phyloP scores from a whole-genome alignment of 2,888 invertebrate genomes.

The Dexiosoma caninum region DNA sequence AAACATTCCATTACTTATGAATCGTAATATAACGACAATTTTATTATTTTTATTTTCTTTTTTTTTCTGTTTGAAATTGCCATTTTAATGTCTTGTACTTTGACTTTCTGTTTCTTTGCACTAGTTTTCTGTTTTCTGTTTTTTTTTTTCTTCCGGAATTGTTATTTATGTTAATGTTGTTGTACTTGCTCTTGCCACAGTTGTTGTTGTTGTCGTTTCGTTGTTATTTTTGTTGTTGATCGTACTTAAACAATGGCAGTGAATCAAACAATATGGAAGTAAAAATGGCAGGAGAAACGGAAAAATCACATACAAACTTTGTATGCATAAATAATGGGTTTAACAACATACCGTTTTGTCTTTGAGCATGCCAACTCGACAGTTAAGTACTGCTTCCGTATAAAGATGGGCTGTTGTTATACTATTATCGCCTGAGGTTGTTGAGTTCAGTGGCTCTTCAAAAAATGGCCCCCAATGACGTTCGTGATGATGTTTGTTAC shows the following conservation, averaged over 20 bases:
- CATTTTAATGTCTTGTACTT: not conserved
- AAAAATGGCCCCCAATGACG: conserved; percentile 87
- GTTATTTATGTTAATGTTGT: not conserved
- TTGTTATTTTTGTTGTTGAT: not conserved
- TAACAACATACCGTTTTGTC: conserved; percentile 81
- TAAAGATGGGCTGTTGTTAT: conserved; percentile 82
- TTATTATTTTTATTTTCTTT: too few relatives aligned
- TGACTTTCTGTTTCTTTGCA: conserved; percentile 6
- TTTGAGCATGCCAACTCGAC: conserved; percentile 84
- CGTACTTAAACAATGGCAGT: not conserved
- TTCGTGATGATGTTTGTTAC: conserved; percentile 82
- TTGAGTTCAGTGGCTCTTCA: conserved; percentile 79
- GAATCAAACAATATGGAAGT: not conserved
- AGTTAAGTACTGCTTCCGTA: conserved; percentile 82
- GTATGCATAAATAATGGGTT: conserved; percentile 53
- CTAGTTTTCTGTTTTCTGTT: not conserved
- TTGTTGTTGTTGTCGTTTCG: too few relatives aligned
- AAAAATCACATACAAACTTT: not conserved
- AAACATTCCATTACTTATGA: conserved; percentile 25
- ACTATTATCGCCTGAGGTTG: conserved; percentile 79
- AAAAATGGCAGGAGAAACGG: not conserved
- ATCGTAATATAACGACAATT: conserved; percentile 28
- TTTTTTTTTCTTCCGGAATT: not conserved
- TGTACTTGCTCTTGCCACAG: not conserved
- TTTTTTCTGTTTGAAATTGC: not conserved